Evolutionary conservation across 2,888 invertebrate species (phyloP), one percentile per base, ranked within the genome.

Genomic region (Himalopsyche kuldschensis): DNA sequence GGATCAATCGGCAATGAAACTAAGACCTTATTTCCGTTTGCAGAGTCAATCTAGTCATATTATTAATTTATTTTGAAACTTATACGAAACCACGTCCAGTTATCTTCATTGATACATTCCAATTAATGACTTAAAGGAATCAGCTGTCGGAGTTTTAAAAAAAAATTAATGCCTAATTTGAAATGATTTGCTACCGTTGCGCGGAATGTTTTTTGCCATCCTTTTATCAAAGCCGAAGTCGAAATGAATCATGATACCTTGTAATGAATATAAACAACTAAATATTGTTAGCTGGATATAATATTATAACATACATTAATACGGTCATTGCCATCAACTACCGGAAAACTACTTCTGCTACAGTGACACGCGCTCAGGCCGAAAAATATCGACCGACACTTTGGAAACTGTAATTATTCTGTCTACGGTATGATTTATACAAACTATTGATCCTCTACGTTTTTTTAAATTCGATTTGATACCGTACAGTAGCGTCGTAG

Each of bases 331-430:
- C 55, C 24, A 55, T 20, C 24, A 20, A 55, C 55, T 55, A 55
- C 55, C 55, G 55, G 55, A 55, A 55, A 55, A 55, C 55, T 55
- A 20, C 55, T 24, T 20, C 5, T 55, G 55, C 6, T 24, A 24
- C n/a, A 55, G 55, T 55, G 55, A 55, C 55, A 55, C 55, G 55
- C 55, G 55, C 55, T 24, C 24, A 24, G 20, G 2, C n/a, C 24
- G 55, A 55, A 55, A 55, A 55, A 55, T 20, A 55, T 55, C 55
- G 55, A 55, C 55, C 55, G 55, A 24, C 55, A 55, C 20, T 24
- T 55, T 20, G 55, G 78, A 82, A 82, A 76, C 84, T 82, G 80
- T 84, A 79, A 84, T 84, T 84, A 84, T 82, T 84, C 82, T 84
- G 84, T 84, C 84, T 31, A 35, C 32, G 77, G 30, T n/a, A 35